Evolutionary conservation across 2,113 vertebrate species (phyloP).

Genomic region (Pseudopipra pipra): DNA sequence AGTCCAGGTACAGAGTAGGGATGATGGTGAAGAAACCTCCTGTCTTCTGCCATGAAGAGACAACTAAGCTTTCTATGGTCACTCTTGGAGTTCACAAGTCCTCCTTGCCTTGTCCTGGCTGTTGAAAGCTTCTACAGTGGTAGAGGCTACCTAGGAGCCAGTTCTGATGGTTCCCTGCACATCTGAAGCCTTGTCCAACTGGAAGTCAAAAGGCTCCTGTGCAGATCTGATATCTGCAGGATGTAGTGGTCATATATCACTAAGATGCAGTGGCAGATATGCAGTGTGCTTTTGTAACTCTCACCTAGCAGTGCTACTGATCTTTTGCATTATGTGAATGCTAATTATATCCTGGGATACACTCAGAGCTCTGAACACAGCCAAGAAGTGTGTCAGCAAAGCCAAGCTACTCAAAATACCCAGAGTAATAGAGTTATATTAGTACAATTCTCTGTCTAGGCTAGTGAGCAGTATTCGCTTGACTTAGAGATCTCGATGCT

Average conservation of each 20-base stretch:
- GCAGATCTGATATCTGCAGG: background rate
- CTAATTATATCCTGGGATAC: background rate
- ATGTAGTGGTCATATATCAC: background rate
- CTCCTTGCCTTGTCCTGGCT: background rate
- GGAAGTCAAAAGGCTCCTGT: background rate
- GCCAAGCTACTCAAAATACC: background rate
- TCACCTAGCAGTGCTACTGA: background rate
- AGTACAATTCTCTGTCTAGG: background rate
- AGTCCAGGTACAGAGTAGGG: background rate
- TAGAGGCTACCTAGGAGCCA: background rate
- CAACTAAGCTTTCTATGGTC: background rate
- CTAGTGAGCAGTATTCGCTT: background rate
- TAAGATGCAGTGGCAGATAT: background rate
- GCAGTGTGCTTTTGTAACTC: background rate
- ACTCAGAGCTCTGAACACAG: background rate
- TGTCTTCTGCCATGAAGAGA: background rate
- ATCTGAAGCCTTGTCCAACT: background rate
- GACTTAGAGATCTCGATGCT: background rate
- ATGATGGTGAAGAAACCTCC: background rate
- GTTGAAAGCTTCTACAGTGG: background rate
- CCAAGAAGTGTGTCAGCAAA: background rate
- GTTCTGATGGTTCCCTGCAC: background rate
- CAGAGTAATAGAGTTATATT: background rate
- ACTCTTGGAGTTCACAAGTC: background rate
- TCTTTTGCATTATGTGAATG: background rate